Conservation (phyloP, 2,888 invertebrate genomes). For the Schrankia costaestrigalis region DNA sequence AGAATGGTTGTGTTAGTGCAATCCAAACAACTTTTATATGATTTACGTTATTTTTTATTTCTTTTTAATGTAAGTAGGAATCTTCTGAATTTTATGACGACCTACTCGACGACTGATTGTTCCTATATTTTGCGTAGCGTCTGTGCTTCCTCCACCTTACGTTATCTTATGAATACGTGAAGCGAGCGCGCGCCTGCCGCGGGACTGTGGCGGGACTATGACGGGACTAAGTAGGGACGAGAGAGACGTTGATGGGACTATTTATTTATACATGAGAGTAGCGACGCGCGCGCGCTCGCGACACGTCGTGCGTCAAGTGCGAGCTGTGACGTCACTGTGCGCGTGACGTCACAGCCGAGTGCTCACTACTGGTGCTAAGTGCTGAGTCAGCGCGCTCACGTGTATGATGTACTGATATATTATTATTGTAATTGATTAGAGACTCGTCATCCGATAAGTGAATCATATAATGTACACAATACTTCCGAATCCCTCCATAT, state of each 20-base stretch:
- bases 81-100: slow-evolving; percentile 49
- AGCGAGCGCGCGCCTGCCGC: not conserved
- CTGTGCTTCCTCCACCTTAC: slow-evolving; percentile 45
- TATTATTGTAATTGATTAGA: slow-evolving; percentile 15
- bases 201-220: not conserved
- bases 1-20: slow-evolving; percentile 43
- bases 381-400: slow-evolving; percentile 37
- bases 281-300: too few species aligned
- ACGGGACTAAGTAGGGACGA: too few species aligned
- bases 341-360: slow-evolving; percentile 21
- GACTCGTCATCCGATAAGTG: slow-evolving; percentile 14
- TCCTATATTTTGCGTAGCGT: slow-evolving; percentile 50
- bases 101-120: slow-evolving; percentile 57
- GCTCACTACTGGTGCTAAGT: slow-evolving; percentile 62
- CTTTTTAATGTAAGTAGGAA: slow-evolving; percentile 51
- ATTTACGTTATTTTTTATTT: slow-evolving; percentile 43
- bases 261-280: too few species aligned
- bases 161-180: not conserved
- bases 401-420: slow-evolving; percentile 17
- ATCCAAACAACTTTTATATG: slow-evolving; percentile 44
- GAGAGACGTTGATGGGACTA: too few species aligned
- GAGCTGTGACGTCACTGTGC: not conserved
- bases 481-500: slow-evolving; percentile 50
- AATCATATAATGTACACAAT: slow-evolving; percentile 26
- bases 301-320: too few species aligned